Evolutionary conservation across 2,113 vertebrate genomes (phyloP), one percentile per base, ranked within the genome.

Genomic region (Phodopus roborovskii): DNA sequence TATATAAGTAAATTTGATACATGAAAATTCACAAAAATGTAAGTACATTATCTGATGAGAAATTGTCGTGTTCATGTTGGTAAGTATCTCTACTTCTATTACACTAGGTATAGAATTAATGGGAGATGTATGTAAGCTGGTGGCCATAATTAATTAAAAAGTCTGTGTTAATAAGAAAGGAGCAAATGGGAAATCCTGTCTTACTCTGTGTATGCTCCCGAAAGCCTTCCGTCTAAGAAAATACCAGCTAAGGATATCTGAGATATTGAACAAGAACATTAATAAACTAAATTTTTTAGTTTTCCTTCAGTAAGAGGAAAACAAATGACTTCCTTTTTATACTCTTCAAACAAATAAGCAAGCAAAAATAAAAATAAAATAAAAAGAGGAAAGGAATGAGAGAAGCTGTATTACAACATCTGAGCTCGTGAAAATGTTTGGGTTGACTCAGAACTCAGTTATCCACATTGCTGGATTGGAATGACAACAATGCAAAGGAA

Each of bases 401-500:
- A 64, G 24, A 77, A 30, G 20, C 8, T 95, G 20, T 17, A 36
- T 33, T 24, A 26, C 48, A 79, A 17, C 58, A 39, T 12, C 33
- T 19, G 1, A 39, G 39, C 15, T 7, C 53, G 95, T 95, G 90
- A 88, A 97, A 98, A 83, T 53, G 89, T 42, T 95, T 94, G 48
- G 87, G 94, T 96, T 92, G 62, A 96, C 56, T 96, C 97, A 96
- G 90, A 95, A 94, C 96, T 96, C 88, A 58, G 62, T 90, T 89
- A 95, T 97, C 97, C 96, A 98, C 79, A 20, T 28, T n/a, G 58
- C 90, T 88, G 78, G 77, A 95, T 68, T 9, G 90, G 83, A 88
- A 92, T 98, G 97, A 97, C 98, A 98, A 94, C 39, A 96, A 97
- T 92, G 94, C 98, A 98, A 98, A 98, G 97, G 98, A 97, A 74